These are phyloP conservation scores for Temnothorax nylanderi DNA, from an alignment of 1,140 invertebrate genomes.

Conservation along the genomic window DNA sequence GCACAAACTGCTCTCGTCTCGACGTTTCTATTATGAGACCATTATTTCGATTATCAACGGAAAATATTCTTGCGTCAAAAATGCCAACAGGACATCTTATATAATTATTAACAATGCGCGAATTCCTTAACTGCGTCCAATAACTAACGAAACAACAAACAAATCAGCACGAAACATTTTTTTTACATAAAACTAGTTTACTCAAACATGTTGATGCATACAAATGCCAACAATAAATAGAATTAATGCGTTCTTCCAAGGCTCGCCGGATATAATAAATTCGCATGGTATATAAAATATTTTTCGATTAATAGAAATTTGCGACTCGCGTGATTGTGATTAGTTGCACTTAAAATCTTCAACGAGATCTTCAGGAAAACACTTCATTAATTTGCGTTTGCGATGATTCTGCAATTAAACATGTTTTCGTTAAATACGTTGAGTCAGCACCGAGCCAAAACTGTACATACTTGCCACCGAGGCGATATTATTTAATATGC, in stretches of 20 bases:
- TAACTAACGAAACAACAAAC: not conserved
- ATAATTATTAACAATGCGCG: not conserved
- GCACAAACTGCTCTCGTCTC: not conserved
- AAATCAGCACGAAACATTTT: not conserved
- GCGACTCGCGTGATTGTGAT: not conserved
- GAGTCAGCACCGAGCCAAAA: slow-evolving; percentile 19
- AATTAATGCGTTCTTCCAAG: not conserved
- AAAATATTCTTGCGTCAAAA: not conserved
- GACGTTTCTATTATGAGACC: not conserved
- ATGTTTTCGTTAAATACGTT: not conserved
- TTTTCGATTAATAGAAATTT: not conserved
- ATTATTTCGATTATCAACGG: not conserved
- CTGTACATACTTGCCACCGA: slow-evolving; percentile 70
- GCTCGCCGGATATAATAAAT: not conserved
- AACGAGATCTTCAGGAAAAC: not conserved
- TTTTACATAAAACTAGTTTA: not conserved
- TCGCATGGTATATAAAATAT: not conserved
- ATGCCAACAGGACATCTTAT: not conserved
- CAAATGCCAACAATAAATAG: not conserved
- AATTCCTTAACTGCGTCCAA: not conserved
- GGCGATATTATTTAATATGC: slow-evolving; percentile 70
- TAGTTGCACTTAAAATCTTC: not conserved
- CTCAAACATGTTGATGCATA: not conserved
- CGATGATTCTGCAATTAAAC: not conserved
- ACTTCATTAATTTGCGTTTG: not conserved